Percentiles rank a stretch among this genome's conserved stretches.
Conservation (phyloP, 2,888 invertebrate genomes). For the Brenthis hecate region DNA sequence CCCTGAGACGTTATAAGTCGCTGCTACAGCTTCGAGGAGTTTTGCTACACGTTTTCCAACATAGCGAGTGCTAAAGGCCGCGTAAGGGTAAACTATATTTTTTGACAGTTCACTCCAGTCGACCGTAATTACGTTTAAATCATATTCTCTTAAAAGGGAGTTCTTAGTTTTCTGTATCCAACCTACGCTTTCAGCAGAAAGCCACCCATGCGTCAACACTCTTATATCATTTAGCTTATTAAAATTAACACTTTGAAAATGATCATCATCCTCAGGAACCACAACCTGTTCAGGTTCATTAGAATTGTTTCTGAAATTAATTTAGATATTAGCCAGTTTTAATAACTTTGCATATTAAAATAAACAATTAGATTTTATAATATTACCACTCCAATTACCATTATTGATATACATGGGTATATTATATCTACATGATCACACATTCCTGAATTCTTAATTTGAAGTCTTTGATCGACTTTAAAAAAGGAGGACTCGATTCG, state of each 20-base stretch:
- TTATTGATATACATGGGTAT: no score
- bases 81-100: conserved; percentile 66
- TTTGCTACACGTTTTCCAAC: conserved; percentile 66
- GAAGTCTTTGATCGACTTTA: no score
- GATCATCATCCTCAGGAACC: conserved; percentile 48
- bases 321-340: neutral
- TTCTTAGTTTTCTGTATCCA: conserved; percentile 72
- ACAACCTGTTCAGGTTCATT: conserved; percentile 54
- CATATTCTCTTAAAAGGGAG: conserved; percentile 61
- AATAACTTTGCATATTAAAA: no score
- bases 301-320: conserved; percentile 55
- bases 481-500: no score
- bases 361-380: no score
- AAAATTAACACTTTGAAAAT: conserved; percentile 59
- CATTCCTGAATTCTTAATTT: no score
- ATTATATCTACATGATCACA: no score
- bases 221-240: conserved; percentile 69
- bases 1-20: conserved; percentile 48
- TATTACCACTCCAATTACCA: no score
- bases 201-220: conserved; percentile 81
- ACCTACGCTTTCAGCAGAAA: conserved; percentile 60
- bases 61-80: conserved; percentile 69
- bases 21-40: conserved; percentile 52
- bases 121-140: conserved; percentile 77
- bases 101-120: conserved; percentile 73